These are phyloP conservation scores for Aphelenchoides bicaudatus DNA, from an alignment of 2,888 invertebrate species.

Conservation along the genomic window DNA sequence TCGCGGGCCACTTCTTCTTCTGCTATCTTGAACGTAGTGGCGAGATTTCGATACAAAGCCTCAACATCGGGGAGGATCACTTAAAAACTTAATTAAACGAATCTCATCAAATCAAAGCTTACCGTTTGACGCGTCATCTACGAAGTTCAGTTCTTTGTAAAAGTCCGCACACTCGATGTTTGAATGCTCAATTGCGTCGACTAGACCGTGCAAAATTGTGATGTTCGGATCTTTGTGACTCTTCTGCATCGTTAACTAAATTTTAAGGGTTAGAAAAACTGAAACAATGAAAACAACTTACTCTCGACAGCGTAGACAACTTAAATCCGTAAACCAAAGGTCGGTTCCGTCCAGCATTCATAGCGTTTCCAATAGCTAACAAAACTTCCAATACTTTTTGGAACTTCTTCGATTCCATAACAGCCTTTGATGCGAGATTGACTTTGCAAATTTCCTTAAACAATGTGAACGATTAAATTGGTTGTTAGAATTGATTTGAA, in stretches of 20 bases:
- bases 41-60: conserved; percentile 4
- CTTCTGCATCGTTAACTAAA: conserved; percentile 81
- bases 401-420: conserved; percentile 84
- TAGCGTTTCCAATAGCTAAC: conserved; percentile 94
- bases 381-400: conserved; percentile 83
- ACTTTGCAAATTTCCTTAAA: conserved; percentile 84
- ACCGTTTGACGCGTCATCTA: conserved; percentile 95
- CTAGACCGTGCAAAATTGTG: conserved; percentile 90
- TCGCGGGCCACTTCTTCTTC: conserved; percentile 14
- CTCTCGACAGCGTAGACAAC: conserved; percentile 75
- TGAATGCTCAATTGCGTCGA: conserved; percentile 79
- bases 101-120: conserved; percentile 24
- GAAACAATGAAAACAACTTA: conserved; percentile 44
- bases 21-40: conserved; percentile 13
- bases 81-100: conserved; percentile 1
- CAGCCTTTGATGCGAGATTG: conserved; percentile 86
- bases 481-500: too few species aligned
- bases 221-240: conserved; percentile 80
- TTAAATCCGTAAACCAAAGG: conserved; percentile 95
- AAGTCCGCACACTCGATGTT: conserved; percentile 86
- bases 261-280: background rate
- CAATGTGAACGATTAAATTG: too few species aligned
- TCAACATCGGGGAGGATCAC: conserved; percentile 16
- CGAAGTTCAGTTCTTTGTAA: conserved; percentile 83
- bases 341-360: conserved; percentile 93